These are phyloP conservation scores for Aporophyla nigra DNA, from an alignment of 2,888 invertebrate species.

Conservation along the genomic window DNA sequence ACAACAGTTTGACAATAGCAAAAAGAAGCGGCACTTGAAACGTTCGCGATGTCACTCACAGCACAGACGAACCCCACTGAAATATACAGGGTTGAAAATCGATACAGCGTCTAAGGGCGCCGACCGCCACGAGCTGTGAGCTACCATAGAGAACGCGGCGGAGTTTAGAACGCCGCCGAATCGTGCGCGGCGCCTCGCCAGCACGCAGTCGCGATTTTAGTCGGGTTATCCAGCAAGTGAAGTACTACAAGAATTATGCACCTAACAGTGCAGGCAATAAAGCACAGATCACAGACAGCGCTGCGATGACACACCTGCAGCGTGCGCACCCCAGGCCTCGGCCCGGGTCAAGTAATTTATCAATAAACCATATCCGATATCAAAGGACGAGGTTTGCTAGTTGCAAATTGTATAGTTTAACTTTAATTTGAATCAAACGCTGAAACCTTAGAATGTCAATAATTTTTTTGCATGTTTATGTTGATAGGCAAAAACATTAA, in stretches of 20 bases:
- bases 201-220: constrained; percentile 24
- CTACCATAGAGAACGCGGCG: constrained; percentile 47
- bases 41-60: constrained; percentile 18
- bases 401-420: neutral
- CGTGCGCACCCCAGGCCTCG: constrained; percentile 31
- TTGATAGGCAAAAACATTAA: too few species aligned
- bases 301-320: constrained; percentile 21
- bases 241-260: constrained; percentile 16
- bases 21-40: constrained; percentile 15
- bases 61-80: constrained; percentile 28
- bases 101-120: constrained; percentile 59
- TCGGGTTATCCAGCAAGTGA: constrained; percentile 14
- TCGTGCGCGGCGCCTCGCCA: neutral
- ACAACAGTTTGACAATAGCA: neutral
- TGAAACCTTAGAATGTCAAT: neutral
- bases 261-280: constrained; percentile 30
- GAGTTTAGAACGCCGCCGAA: constrained; percentile 3
- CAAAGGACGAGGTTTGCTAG: neutral
- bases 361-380: neutral
- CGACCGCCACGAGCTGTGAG: constrained; percentile 21
- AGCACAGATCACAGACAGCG: constrained; percentile 9
- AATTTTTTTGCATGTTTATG: too few species aligned
- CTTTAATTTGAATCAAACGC: neutral
- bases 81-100: constrained; percentile 62
- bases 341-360: constrained; percentile 5